phyloP scores from a whole-genome alignment of 2,113 vertebrate species.

The Probosciger aterrimus region DNA sequence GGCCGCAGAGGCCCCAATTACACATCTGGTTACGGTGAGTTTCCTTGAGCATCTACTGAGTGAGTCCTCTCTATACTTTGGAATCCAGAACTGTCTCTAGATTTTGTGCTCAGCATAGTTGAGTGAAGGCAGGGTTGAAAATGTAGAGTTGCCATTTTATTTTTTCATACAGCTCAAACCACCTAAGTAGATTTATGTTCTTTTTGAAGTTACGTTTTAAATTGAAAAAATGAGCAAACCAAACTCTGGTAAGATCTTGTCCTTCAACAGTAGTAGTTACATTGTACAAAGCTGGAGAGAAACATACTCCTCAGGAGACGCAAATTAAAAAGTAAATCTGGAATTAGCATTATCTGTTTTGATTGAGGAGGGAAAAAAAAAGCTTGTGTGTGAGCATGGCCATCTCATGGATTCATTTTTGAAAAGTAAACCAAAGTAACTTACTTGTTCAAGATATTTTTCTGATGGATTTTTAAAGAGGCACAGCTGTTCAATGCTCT shows the following conservation, averaged over 20 bases:
- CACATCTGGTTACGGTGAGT: conserved; percentile 90
- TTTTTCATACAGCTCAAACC: not conserved
- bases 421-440: not conserved
- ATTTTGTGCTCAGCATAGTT: not conserved
- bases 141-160: not conserved
- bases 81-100: not conserved
- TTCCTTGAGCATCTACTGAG: not conserved
- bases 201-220: not conserved
- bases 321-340: not conserved
- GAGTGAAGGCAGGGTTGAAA: not conserved
- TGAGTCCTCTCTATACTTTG: rapidly evolving
- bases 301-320: not conserved
- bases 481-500: not conserved
- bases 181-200: not conserved
- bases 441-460: not conserved
- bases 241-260: not conserved
- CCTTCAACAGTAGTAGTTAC: not conserved
- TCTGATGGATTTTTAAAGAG: not conserved
- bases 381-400: not conserved
- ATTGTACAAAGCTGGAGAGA: not conserved
- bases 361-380: not conserved
- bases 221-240: not conserved
- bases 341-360: not conserved
- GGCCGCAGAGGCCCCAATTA: conserved; percentile 91
- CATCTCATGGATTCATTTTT: rapidly evolving